These are phyloP conservation scores for Osmoderma eremita DNA, from an alignment of 2,888 invertebrate genomes.

Conservation along the genomic window DNA sequence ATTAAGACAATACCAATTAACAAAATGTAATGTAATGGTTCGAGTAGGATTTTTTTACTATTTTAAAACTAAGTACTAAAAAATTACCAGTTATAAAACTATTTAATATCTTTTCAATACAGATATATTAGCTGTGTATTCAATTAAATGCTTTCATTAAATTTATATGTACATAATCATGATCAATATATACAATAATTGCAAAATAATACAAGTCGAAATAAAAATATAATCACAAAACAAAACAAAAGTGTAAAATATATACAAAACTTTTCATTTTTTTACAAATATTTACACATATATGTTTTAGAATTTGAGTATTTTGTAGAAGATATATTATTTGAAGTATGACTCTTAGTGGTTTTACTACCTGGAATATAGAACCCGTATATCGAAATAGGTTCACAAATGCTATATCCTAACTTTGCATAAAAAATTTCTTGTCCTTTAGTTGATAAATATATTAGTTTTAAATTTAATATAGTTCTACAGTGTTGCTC, in stretches of 20 bases:
- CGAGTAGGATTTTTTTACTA: no score
- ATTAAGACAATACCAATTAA: no score
- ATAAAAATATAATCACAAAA: neutral
- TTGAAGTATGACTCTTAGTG: conserved; percentile 17
- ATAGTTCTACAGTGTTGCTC: conserved; percentile 77
- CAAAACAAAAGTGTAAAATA: conserved; percentile 7
- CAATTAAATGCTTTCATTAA: no score
- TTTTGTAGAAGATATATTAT: conserved; percentile 24
- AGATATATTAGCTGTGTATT: no score
- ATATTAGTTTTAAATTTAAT: conserved; percentile 72
- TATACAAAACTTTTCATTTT: conserved; percentile 2
- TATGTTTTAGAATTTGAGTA: conserved; percentile 55
- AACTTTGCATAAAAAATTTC: conserved; percentile 80
- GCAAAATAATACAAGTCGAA: neutral
- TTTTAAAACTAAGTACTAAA: no score
- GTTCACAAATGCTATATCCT: conserved; percentile 75
- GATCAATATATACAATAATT: neutral
- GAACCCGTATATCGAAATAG: conserved; percentile 75
- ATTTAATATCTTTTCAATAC: no score
- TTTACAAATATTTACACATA: conserved; percentile 53
- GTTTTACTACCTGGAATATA: conserved; percentile 45
- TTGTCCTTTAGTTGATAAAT: conserved; percentile 77
- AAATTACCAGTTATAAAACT: no score
- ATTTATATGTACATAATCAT: neutral
- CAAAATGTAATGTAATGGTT: no score